These are phyloP conservation scores for Coilia nasus DNA, from an alignment of 2,797 vertebrate species.

Conservation along the genomic window DNA sequence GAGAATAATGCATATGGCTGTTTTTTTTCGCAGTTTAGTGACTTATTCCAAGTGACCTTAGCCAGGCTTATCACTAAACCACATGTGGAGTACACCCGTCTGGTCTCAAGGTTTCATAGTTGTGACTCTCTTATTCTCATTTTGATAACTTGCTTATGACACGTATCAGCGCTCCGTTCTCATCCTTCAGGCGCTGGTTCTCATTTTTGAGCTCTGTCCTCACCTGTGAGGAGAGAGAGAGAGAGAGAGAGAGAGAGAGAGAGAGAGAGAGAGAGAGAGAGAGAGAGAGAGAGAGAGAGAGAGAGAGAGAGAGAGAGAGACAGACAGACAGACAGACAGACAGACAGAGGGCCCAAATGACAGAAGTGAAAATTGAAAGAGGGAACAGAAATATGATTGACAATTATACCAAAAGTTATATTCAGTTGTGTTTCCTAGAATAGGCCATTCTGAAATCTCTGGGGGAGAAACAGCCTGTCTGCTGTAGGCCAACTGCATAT, in stretches of 20 bases:
- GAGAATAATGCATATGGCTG: no score
- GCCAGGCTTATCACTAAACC: no score
- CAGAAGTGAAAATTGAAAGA: not conserved
- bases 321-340: no score
- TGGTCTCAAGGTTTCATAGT: not conserved
- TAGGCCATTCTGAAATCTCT: not conserved
- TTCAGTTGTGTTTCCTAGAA: not conserved
- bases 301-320: no score
- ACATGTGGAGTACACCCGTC: no score
- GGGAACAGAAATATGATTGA: not conserved
- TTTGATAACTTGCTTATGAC: conserved; percentile 96
- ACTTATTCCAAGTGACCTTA: no score
- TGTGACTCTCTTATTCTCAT: conserved; percentile 61
- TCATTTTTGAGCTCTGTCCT: conserved; percentile 89
- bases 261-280: no score
- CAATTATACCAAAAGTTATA: not conserved
- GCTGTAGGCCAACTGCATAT: not conserved
- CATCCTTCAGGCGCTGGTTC: conserved; percentile 94
- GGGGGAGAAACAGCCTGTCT: not conserved
- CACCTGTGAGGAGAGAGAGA: conserved; percentile 67
- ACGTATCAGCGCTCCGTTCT: conserved; percentile 92
- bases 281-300: not conserved
- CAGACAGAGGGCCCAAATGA: not conserved
- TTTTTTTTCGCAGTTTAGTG: no score
- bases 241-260: not conserved